Base-by-base conservation (phyloP, 2,888 invertebrate species). In the Nudaria mundana region DNA sequence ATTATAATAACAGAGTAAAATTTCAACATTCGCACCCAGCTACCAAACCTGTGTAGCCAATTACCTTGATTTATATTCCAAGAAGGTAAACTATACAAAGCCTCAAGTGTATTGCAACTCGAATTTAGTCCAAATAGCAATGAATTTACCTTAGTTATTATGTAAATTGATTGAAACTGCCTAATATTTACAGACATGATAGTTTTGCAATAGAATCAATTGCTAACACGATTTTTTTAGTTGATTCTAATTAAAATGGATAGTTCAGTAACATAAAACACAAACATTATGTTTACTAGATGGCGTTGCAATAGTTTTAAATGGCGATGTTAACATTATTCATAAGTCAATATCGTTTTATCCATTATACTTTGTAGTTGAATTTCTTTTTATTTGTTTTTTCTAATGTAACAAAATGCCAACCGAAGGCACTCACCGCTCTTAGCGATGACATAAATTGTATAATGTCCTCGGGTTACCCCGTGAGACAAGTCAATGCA, bases 401-500 rank as follows among this genome's bases (percentile, higher is more conserved):
- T 30, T 38, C 37, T 14, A 40, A 45, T 25, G 30, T 28, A 10
- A 38, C 24, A 40, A 46, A 52, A 39, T 29, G 34, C 18, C 20
- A 39, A 43, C n/a, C n/a, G 22, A 38, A 40, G 41, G n/a, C 28
- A 29, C 40, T 51, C 40, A 32, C 31, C 34, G 44, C 61, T 56
- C 64, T 63, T 66, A 63, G 56, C 49, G 63, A 54, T 66, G 62
- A 61, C 57, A 64, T 68, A 58, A 63, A 67, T 66, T 66, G 60
- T 65, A 63, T 61, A 66, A 68, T 56, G 60, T 60, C 48, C 51
- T 54, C 53, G 60, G 62, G 58, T 56, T 56, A 56, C 42, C 43
- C 28, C 23, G 48, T 44, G 45, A 44, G 55, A 59, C 54, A 65
- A 76, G 82, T 83, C 85, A 83, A 68, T 76, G 85, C 70, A 77